Evolutionary conservation across 2,113 vertebrate genomes (phyloP), one percentile per base, ranked within the genome.

Genomic region (Pseudorasbora parva): DNA sequence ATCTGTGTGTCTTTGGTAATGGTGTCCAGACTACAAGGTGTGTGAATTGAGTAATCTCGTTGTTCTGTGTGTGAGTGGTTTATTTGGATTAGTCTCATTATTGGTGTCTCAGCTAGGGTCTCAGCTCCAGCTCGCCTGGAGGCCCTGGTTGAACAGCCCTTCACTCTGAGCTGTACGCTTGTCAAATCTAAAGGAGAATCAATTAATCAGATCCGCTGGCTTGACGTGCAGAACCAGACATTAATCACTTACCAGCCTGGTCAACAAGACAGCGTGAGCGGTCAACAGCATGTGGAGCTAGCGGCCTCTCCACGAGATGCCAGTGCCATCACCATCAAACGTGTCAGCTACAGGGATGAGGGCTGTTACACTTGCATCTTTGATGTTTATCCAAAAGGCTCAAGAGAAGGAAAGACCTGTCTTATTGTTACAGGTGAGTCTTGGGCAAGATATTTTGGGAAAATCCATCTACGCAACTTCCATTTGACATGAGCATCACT

Each of bases 331-430:
- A 92, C 84, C 72, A 91, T 95, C 84, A 92, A 86, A 68, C 90
- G 92, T 33, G 93, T 95, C 85, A 87, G 92, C 86, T 92, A 91
- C 85, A 87, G 93, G 0, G 94, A 95, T 6, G 93, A 94, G 76
- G 94, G 94, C 25, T 94, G 93, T 87, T 95, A 94, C 88, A 93
- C 90, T 64, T 95, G 94, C 89, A 92, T 93, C 86, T 95, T 95
- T 79, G 91, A 95, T 68, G 83, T 94, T 84, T 69, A 85, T 43
- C 91, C 92, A 0, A 77, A 87, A 0, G 93, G 93, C 5, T 87
- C 89, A 14, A 90, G 91, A 83, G 91, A 92, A 78, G 93, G 91
- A 64, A 82, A 57, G 8, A 93, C 90, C 0, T 94, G 93, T 75
- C 91, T 95, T 83, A 91, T 85, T 14, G 93, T 95, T 56, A 93